Base-by-base conservation (phyloP, 2,113 vertebrate species). In the Leptobrachium ailaonicum region DNA sequence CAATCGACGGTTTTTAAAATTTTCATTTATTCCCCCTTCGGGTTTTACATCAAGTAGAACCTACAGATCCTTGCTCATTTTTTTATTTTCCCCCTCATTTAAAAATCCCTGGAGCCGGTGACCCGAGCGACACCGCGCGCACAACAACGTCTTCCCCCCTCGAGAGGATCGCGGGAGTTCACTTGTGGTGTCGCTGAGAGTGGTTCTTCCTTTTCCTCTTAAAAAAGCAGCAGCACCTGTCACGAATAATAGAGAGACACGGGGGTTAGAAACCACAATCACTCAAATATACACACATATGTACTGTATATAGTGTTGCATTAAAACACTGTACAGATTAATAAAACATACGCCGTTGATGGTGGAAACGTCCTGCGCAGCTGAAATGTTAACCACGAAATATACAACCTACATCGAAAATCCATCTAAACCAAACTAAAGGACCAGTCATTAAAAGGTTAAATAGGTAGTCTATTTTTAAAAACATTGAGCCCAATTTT, bases 191-290 rank as follows among this genome's bases (percentile, higher is more conserved):
- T 82, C 98, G 94, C 77, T 95, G 94, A 54, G 95, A 92, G 75
- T 96, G 96, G 95, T 98, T 99, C 96, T 97, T 99, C 92, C 96
- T 93, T 96, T 99, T 99, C 89, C 96, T 94, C 90, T 96, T 99
- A 91, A 99, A 99, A 93, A 99, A 99, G 86, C 98, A 99, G 94
- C 98, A 99, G 95, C 98, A 99, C 98, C 98, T 99, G 88, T 89
- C 87, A 81, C 90, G 90, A 88, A 68, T 54, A 20, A 60, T 2
- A 40, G 53, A 77, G 2, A 67, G 3, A 20, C 8, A 47, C 13
- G 13, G 56, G 56, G 56, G 10, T 60, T 14, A 60, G 56, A 60
- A 11, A 60, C 56, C 3, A 14, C 20, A 32, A 32, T 32, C 20
- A 32, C 20, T 32, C 20, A 32, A 32, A 32, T 32, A 32, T 32